Base-by-base conservation (phyloP, 2,888 invertebrate species). In the Herminia tarsipennalis region DNA sequence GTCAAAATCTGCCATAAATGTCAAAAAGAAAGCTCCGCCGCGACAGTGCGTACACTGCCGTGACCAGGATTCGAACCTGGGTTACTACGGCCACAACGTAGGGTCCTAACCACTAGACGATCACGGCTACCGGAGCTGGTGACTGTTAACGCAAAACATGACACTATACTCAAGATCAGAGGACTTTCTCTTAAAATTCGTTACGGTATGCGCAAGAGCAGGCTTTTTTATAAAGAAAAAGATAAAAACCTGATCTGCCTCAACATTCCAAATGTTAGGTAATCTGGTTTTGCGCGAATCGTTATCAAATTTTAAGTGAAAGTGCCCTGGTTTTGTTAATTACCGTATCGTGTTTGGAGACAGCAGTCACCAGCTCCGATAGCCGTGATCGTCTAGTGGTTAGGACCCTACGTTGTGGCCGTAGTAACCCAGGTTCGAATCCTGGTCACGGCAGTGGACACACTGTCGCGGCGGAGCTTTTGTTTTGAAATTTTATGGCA, bases 331-430 rank as follows among this genome's bases (percentile, higher is more conserved):
- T n/a, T n/a, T n/a, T n/a, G n/a, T n/a, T n/a, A n/a, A n/a, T n/a
- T n/a, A n/a, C n/a, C n/a, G n/a, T n/a, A n/a, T n/a, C n/a, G n/a
- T n/a, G n/a, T n/a, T n/a, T n/a, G n/a, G n/a, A n/a, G n/a, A n/a
- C n/a, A n/a, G n/a, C n/a, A n/a, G n/a, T n/a, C n/a, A n/a, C n/a
- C n/a, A n/a, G 22, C 22, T 38, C 32, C 38, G 29, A 10, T 20
- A 81, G 81, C 58, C 65, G 56, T 62, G 66, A 65, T 60, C 60
- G 66, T 62, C 67, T 67, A 65, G 68, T 94, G 93, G 93, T 94
- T 94, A 94, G 94, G 93, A 94, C 94, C 93, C 93, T 93, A 93
- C 94, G 94, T 94, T 94, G 94, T 94, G 94, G 94, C 94, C 93
- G 94, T 93, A 93, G 93, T 93, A 94, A 94, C 94, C 94, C 94